Evolutionary conservation across 2,888 invertebrate species (phyloP), one percentile per base, ranked within the genome.

Genomic region (Tanytarsus gracilentus): DNA sequence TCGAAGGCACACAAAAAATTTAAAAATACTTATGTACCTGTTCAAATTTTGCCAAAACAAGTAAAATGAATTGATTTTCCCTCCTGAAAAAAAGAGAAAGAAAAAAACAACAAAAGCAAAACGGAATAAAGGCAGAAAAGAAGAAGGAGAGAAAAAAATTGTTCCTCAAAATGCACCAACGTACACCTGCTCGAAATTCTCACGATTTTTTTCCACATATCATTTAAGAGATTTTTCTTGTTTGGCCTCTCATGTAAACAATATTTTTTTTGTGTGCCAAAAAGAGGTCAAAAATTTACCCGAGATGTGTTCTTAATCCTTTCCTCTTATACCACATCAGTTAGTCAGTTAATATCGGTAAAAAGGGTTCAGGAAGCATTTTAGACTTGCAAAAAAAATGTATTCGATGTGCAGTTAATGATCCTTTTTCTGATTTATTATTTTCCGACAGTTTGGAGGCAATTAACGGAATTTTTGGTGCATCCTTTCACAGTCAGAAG

Each of bases 121-220:
- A 44, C 18, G 44, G 44, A 18, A 44, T 44, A 36, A 36, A 36
- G 14, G 16, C n/a, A 16, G 36, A n/a, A 36, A 21, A 44, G 44
- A 44, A 36, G 44, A 18, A 21, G 21, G 40, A 40, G 40, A 44
- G 18, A 44, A 18, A 44, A 18, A 44, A 16, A 16, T 40, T 40
- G 14, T 16, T 40, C 27, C 49, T 40, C 27, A 27, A 16, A n/a
- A n/a, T 49, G 26, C 27, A 14, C n/a, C 25, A 49, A 49, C 44
- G 30, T 48, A 49, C 60, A 60, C 60, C 60, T 60, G 60, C 60
- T 59, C 60, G 27, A 33, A 9, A 50, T 60, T 60, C 60, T 60
- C 60, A 60, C 60, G 60, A 49, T 60, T 60, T n/a, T 59, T 60
- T 60, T 50, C 39, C 33, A 27, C 29, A 16, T 29, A 50, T 26